Evolutionary conservation across 2,797 vertebrate genomes (phyloP), one percentile per base, ranked within the genome.

Genomic region (Hirundo rustica): DNA sequence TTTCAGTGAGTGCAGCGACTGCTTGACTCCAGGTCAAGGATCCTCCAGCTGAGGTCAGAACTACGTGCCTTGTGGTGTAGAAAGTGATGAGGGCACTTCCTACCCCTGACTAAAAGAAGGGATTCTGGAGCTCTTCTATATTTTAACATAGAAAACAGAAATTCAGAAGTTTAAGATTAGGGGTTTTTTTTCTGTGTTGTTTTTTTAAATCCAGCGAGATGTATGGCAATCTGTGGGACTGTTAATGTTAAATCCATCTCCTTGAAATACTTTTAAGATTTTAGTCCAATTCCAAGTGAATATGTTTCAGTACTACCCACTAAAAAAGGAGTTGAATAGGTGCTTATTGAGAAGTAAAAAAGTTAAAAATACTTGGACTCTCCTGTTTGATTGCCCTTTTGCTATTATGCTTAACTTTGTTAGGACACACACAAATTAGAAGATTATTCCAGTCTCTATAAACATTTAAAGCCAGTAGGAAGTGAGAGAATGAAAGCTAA

Each of bases 1-100:
- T 86, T 95, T 67, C 80, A 47, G 44, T 67, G 71, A 72, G 44
- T 48, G 62, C 76, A 75, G 66, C 0, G 1, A 78, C 83, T 86
- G 58, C 71, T 79, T 93, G 77, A 92, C 71, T 89, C 55, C 38
- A 79, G 74, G 77, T 80, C 91, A 90, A 92, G 77, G 88, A 90
- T 81, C 61, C 48, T 81, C 57, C 2, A 7, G 0, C 32, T 38
- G 19, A 92, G 85, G 74, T 94, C 80, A 82, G 84, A 73, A 57
- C 73, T 30, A 10, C 7, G 14, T 1, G n/a, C n/a, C 55, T n/a
- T n/a, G n/a, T n/a, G n/a, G n/a, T n/a, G n/a, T n/a, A n/a, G n/a
- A n/a, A n/a, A n/a, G n/a, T 57, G 27, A 19, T 47, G 20, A 73
- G 73, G 34, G 62, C 16, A n/a, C 20, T 85, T 85, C 51, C 36